Base-by-base conservation (phyloP, 2,888 invertebrate species). In the Netelia melanura region DNA sequence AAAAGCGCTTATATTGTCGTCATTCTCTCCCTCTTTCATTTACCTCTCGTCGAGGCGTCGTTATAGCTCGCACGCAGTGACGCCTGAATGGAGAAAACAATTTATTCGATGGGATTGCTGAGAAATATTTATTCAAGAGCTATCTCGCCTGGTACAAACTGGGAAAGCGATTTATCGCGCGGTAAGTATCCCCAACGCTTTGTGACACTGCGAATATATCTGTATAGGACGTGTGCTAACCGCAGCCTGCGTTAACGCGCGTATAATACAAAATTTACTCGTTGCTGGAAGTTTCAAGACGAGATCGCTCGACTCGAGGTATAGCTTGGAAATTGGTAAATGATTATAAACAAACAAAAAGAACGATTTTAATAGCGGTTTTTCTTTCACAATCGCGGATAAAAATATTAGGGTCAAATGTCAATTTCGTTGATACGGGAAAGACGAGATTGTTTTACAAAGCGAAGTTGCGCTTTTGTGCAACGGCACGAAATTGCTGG, bases 41-140 rank as follows among this genome's bases (percentile, higher is more conserved):
- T 17, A 54, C n/a, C 5, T n/a, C 54, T 17, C 14, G 17, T 54
- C 17, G 54, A n/a, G 25, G 11, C 43, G 8, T 23, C n/a, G 11
- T 70, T 14, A 54, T 14, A 54, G 17, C 54, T 14, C 14, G 54
- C 17, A 3, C 43, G 38, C 52, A 21, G 62, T 71, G 62, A 62
- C 68, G 65, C 6, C n/a, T 68, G 48, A 75, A 75, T 30, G 67
- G 71, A 43, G 54, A 79, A 25, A 56, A 54, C 62, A 56, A 79
- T 79, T 79, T 79, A 79, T 65, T 71, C 54, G n/a, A 54, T 54
- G 17, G 54, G 17, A n/a, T 54, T 54, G 54, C 17, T n/a, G 54
- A 17, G 54, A 54, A n/a, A 54, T n/a, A 54, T 54, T 54, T 54
- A 54, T 54, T 54, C 54, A 17, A 54, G 54, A n/a, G 14, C 14